Percentiles rank a stretch among this genome's conserved stretches.
Conservation (phyloP, 2,113 vertebrate genomes). For the Cinclus cinclus region DNA sequence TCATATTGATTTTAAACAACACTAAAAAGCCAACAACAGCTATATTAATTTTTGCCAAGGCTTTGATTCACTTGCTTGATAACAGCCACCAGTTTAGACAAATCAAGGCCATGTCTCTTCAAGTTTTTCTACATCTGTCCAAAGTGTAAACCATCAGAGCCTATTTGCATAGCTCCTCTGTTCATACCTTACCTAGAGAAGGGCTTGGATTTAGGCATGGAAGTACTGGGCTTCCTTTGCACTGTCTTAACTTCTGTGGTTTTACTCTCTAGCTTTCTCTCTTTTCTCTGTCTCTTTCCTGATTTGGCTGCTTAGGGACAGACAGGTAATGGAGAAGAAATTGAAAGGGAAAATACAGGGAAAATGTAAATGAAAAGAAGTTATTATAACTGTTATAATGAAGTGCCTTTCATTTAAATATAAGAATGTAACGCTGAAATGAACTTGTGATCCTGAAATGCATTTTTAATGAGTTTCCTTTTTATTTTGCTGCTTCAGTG, state of each 20-base stretch:
- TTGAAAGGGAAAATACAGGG: constrained; percentile 91
- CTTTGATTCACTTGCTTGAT: neutral
- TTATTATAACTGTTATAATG: constrained; percentile 99
- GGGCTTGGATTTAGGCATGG: neutral
- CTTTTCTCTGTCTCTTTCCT: constrained; percentile 78
- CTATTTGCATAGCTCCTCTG: neutral
- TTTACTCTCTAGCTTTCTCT: constrained; percentile 40
- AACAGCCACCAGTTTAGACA: neutral
- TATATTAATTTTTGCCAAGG: neutral
- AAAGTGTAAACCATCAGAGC: neutral
- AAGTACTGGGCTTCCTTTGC: constrained; percentile 34
- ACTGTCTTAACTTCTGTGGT: constrained; percentile 69
- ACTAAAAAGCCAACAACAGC: neutral
- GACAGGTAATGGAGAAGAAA: constrained; percentile 98
- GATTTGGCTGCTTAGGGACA: constrained; percentile 84
- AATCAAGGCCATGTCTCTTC: neutral
- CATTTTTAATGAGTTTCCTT: constrained; percentile 99
- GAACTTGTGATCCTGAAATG: constrained; percentile 99
- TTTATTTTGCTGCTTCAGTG: constrained; percentile 99
- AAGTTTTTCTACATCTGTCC: neutral
- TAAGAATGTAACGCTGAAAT: constrained; percentile 98
- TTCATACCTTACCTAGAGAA: neutral
- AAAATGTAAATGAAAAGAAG: constrained; percentile 99
- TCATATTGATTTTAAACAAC: neutral
- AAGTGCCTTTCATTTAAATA: constrained; percentile 99